A percentile compares a stretch with the other conserved stretches of the same genome.
phyloP scores from a whole-genome alignment of 2,888 invertebrate species.

The Mesorhabditis sp. region DNA sequence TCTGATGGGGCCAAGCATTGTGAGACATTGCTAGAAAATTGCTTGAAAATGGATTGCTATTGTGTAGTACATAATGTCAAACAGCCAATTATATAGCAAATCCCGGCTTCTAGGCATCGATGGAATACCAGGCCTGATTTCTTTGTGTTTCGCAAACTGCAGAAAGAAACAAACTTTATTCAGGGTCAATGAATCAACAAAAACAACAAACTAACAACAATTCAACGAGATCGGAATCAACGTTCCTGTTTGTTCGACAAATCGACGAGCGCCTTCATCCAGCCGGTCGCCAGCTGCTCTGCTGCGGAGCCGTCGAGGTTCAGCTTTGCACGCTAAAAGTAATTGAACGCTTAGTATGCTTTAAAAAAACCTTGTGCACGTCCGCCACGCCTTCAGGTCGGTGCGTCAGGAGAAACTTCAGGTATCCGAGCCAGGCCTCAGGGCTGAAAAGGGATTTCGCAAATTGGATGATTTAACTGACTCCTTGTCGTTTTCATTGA shows the following conservation, averaged over 20 bases:
- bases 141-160: no score
- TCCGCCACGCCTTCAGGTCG: background rate
- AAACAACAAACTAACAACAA: background rate
- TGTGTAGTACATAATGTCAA: no score
- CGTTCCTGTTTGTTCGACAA: background rate
- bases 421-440: conserved; percentile 2
- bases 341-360: background rate
- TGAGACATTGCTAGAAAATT: no score
- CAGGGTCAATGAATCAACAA: background rate
- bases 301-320: background rate
- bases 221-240: background rate
- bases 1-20: no score
- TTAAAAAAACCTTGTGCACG: background rate
- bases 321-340: background rate
- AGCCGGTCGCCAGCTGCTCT: background rate
- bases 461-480: background rate
- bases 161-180: no score
- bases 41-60: no score
- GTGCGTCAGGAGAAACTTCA: conserved; percentile 1
- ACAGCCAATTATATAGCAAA: no score
- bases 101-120: no score
- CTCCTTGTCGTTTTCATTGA: background rate
- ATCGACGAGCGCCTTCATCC: background rate
- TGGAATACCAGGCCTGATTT: no score
- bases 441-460: background rate